A percentile compares a stretch with the other conserved stretches of the same genome.
Evolutionary conservation across 2,888 invertebrate genomes (phyloP).

Genomic region (Diarsia rubi): DNA sequence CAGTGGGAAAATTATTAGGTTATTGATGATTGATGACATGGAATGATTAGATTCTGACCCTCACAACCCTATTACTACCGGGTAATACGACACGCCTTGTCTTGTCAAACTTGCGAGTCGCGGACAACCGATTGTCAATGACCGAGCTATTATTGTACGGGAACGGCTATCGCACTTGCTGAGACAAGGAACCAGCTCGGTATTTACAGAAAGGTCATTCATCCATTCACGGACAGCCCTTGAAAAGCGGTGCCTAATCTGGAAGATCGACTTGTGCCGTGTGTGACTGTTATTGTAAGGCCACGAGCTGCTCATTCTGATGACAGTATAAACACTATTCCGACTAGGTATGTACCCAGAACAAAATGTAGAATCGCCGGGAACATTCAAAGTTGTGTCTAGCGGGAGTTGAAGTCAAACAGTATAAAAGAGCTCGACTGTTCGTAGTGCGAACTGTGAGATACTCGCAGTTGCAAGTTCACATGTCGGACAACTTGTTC

Average conservation of each 20-base stretch:
- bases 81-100: neutral
- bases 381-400: constrained; percentile 17
- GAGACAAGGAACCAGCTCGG: neutral
- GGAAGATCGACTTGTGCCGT: neutral
- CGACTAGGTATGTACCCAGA: neutral
- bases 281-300: neutral
- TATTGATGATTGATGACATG: too few species aligned
- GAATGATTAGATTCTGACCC: too few species aligned
- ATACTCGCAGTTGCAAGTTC: constrained; percentile 15
- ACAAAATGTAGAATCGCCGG: constrained; percentile 3
- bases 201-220: neutral
- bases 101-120: neutral
- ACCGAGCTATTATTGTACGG: neutral
- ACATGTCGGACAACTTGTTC: constrained; percentile 6
- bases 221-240: neutral
- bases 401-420: constrained; percentile 23
- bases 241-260: neutral
- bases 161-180: neutral
- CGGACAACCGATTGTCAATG: neutral
- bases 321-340: neutral
- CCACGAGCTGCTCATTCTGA: neutral
- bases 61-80: neutral
- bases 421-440: constrained; percentile 15
- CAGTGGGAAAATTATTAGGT: too few species aligned
- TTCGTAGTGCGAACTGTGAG: neutral